Evolutionary conservation across 2,888 invertebrate species (phyloP), one percentile per base, ranked within the genome.

Genomic region (Arctia plantaginis): DNA sequence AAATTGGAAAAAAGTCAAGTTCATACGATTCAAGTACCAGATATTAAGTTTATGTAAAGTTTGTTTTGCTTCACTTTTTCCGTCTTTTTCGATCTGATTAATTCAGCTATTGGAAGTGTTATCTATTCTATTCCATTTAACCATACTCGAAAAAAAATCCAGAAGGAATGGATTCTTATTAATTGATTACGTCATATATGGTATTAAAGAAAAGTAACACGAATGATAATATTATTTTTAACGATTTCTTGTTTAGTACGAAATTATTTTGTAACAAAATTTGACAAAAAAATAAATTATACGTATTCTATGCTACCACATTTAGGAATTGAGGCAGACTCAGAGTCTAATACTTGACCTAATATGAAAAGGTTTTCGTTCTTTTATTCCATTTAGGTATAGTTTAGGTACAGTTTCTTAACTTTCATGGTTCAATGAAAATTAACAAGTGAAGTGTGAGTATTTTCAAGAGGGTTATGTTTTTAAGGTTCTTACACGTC

Each of bases 361-460:
- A 3, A n/a, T 10, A 55, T 55, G 3, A 55, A 55, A 12, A 10
- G 7, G 10, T 55, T 55, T n/a, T 55, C n/a, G n/a, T 55, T n/a
- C 12, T 55, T 41, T 66, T 33, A 33, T 33, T 33, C 20, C 47
- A 67, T 30, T 44, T 44, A 18, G 23, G 20, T 30, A 67, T 23
- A 23, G 10, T 47, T 67, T 33, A 67, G 67, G 30, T 47, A 67
- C 30, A 67, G 44, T 62, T 62, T 62, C 39, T 70, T 41, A 62
- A 64, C n/a, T 66, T 71, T 23, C n/a, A 72, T 62, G 71, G 30
- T 69, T 44, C 71, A 66, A 72, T 72, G 69, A 78, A 77, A 79
- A 71, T 77, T 85, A 80, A 80, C 80, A 80, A 70, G 72, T 80
- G 80, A 79, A 76, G 84, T 83, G 87, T 87, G 62, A 84, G 80